These are phyloP conservation scores for Drosophila dives DNA, from an alignment of 2,888 invertebrate genomes.

Conservation along the genomic window DNA sequence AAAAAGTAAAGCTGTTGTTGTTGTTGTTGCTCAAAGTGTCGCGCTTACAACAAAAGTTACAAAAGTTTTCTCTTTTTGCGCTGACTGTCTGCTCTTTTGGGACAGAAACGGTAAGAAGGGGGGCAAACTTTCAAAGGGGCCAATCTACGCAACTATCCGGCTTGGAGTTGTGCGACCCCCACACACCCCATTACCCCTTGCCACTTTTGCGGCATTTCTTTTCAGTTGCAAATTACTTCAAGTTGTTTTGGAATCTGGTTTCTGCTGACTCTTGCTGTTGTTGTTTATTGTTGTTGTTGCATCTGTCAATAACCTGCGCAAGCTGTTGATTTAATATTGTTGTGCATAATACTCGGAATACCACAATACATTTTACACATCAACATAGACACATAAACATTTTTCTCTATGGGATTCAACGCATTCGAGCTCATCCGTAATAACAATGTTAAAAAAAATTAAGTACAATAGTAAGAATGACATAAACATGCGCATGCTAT, in stretches of 20 bases:
- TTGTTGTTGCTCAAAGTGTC: conserved; percentile 51
- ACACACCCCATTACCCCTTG: neutral
- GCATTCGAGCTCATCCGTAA: conserved; percentile 1
- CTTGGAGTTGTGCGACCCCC: conserved; percentile 1
- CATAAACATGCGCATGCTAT: neutral
- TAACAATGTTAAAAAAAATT: neutral
- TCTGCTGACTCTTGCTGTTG: conserved; percentile 28
- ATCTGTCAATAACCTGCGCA: conserved; percentile 65
- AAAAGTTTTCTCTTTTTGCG: conserved; percentile 69
- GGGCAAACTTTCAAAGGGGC: conserved; percentile 15
- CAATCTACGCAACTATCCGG: conserved; percentile 46
- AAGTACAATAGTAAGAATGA: too few species aligned
- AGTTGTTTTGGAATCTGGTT: conserved; percentile 61
- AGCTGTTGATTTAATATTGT: conserved; percentile 46
- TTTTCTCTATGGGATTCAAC: neutral
- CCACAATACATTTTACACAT: conserved; percentile 1
- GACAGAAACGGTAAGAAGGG: neutral
- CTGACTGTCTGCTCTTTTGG: conserved; percentile 25
- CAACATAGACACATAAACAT: neutral
- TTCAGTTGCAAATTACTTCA: conserved; percentile 75
- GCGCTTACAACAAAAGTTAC: conserved; percentile 30
- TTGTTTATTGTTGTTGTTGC: conserved; percentile 21
- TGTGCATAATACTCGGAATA: conserved; percentile 30
- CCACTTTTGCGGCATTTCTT: conserved; percentile 65
- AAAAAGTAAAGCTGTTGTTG: conserved; percentile 40